Evolutionary conservation across 2,113 vertebrate genomes (phyloP).

Genomic region (Agapornis roseicollis): DNA sequence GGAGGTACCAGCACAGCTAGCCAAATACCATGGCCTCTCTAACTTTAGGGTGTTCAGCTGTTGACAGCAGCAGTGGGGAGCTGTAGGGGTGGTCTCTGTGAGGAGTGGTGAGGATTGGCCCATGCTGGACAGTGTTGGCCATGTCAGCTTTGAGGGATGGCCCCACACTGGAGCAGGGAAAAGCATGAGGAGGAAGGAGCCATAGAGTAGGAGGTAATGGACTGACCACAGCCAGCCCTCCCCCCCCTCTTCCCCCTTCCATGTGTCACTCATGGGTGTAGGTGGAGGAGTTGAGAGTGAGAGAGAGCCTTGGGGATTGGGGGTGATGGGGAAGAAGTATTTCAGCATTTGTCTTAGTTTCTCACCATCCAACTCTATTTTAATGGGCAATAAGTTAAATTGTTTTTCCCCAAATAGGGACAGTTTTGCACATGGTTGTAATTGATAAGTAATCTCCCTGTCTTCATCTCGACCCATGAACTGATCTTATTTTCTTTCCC

Average conservation of each 20-base stretch:
- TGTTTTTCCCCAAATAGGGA: not conserved
- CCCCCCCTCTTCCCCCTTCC: not conserved
- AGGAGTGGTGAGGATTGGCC: not conserved
- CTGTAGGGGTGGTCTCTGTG: not conserved
- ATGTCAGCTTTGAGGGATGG: not conserved
- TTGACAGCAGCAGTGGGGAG: not conserved
- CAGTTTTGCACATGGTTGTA: not conserved
- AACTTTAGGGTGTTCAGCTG: not conserved
- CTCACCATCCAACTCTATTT: not conserved
- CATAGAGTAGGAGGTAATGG: accelerated
- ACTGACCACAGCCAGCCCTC: accelerated
- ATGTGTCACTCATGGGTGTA: accelerated
- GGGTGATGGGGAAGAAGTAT: too few relatives aligned
- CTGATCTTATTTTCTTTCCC: not conserved
- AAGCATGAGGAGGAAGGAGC: not conserved
- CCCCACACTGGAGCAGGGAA: not conserved
- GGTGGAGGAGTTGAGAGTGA: not conserved
- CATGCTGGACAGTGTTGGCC: not conserved
- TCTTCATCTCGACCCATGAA: accelerated
- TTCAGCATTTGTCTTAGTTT: not conserved
- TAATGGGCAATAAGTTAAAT: not conserved
- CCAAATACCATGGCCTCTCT: accelerated
- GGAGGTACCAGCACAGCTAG: not conserved
- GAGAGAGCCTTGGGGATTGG: not conserved
- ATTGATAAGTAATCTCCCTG: not conserved